Evolutionary conservation across 2,113 vertebrate genomes (phyloP).

Genomic region (Microcebus ravelobensis): DNA sequence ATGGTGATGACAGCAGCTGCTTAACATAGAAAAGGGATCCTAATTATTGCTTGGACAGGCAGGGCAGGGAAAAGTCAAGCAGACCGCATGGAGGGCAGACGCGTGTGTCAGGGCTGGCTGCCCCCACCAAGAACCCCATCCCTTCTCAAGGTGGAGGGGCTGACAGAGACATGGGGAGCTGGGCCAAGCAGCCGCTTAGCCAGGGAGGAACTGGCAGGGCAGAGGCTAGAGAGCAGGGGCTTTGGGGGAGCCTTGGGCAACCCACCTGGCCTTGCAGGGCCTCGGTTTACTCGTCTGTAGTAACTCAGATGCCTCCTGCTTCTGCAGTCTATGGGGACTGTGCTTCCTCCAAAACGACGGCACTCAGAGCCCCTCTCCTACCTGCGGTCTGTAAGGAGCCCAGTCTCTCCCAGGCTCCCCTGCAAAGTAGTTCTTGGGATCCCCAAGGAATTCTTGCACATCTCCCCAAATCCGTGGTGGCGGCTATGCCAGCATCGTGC

Average conservation of each 20-base stretch:
- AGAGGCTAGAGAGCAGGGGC: background rate
- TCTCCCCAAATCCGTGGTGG: background rate
- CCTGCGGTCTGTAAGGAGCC: background rate
- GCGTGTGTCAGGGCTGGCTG: accelerated
- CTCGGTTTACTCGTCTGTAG: background rate
- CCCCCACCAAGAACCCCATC: background rate
- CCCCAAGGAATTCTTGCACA: background rate
- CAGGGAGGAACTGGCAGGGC: background rate
- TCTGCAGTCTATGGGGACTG: too few relatives aligned
- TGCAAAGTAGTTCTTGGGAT: background rate
- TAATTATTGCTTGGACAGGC: constrained; percentile 43
- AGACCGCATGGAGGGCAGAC: background rate
- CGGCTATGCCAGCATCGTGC: background rate
- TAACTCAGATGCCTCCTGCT: background rate
- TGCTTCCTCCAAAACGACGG: background rate
- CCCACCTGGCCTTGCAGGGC: background rate
- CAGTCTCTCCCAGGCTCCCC: background rate
- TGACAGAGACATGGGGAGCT: background rate
- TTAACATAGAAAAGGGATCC: background rate
- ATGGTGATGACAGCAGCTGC: background rate
- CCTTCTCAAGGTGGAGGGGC: background rate
- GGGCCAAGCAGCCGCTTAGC: background rate
- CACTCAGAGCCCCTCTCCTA: background rate
- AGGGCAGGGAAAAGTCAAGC: constrained; percentile 31
- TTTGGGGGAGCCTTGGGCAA: background rate